phyloP scores from a whole-genome alignment of 2,888 invertebrate species.

The Phoenoteleia sp. region DNA sequence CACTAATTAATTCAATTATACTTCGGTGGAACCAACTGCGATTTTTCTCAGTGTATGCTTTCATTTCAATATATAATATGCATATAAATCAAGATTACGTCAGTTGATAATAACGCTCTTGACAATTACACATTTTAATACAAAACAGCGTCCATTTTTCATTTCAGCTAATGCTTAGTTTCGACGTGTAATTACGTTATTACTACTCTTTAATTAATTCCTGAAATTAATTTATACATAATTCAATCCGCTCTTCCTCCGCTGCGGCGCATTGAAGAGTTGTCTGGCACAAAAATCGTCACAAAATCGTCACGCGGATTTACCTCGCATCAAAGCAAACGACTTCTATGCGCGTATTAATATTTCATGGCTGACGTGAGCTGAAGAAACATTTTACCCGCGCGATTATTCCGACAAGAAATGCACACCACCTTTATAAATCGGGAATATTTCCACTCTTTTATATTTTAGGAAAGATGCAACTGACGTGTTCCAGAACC shows the following conservation, averaged over 20 bases:
- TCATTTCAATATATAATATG: neutral
- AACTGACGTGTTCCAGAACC: neutral
- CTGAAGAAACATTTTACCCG: slow-evolving; percentile 3
- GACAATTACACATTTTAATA: neutral
- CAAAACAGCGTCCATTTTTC: neutral
- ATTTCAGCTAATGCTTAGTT: neutral
- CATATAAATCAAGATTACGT: slow-evolving; percentile 14
- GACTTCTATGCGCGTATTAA: slow-evolving; percentile 12
- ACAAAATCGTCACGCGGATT: neutral
- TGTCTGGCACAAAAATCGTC: neutral
- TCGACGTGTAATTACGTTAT: neutral
- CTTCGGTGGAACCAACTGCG: no score
- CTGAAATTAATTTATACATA: neutral
- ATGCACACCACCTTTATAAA: neutral
- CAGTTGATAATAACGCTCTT: neutral
- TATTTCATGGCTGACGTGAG: slow-evolving; percentile 23
- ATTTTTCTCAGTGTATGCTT: no score
- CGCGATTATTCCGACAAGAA: neutral
- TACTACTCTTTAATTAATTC: neutral
- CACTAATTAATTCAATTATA: no score
- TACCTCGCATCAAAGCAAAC: slow-evolving; percentile 13
- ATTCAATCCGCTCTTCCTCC: neutral
- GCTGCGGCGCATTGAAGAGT: neutral
- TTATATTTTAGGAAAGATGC: neutral
- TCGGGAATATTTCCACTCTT: slow-evolving; percentile 10